Evolutionary conservation across 2,797 vertebrate species (phyloP).

Genomic region (Salarias fasciatus): DNA sequence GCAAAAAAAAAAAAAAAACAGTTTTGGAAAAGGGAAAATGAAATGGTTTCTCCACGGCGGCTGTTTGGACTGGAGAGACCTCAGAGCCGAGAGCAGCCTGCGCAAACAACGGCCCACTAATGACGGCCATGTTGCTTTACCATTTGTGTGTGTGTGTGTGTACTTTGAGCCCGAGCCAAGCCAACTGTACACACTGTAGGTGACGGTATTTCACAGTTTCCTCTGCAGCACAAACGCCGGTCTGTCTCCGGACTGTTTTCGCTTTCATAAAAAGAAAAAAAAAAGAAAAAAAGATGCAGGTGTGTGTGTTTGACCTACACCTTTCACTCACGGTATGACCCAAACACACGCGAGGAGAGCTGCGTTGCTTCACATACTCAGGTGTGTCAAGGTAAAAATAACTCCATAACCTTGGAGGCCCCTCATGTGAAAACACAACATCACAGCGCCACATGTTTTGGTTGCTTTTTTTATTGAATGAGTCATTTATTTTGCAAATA

Average conservation of each 20-base stretch:
- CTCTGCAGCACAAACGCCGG: conserved; percentile 48
- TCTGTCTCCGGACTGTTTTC: conserved; percentile 56
- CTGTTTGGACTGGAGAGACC: conserved; percentile 32
- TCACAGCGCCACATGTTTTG: conserved; percentile 14
- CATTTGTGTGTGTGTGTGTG: conserved; percentile 46
- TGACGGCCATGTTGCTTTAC: conserved; percentile 46
- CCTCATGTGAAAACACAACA: conserved; percentile 29
- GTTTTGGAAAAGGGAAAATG: conserved; percentile 12
- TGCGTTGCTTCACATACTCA: conserved; percentile 28
- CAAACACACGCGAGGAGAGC: conserved; percentile 20
- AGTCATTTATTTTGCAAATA: too few relatives aligned
- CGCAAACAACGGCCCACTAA: conserved; percentile 40
- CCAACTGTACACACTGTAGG: conserved; percentile 35
- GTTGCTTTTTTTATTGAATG: conserved; percentile 13
- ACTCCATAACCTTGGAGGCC: conserved; percentile 23
- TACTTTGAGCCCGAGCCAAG: conserved; percentile 44
- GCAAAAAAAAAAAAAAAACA: background rate
- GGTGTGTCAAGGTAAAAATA: conserved; percentile 47
- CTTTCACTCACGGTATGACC: conserved; percentile 35
- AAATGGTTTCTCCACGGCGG: conserved; percentile 13
- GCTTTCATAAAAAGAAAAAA: conserved; percentile 36
- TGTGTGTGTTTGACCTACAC: conserved; percentile 64
- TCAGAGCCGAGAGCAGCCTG: conserved; percentile 17
- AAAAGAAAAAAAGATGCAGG: conserved; percentile 75
- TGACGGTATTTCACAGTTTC: conserved; percentile 46